Base-by-base conservation (phyloP, 1,140 invertebrate genomes). In the Drosophila neocordata region DNA sequence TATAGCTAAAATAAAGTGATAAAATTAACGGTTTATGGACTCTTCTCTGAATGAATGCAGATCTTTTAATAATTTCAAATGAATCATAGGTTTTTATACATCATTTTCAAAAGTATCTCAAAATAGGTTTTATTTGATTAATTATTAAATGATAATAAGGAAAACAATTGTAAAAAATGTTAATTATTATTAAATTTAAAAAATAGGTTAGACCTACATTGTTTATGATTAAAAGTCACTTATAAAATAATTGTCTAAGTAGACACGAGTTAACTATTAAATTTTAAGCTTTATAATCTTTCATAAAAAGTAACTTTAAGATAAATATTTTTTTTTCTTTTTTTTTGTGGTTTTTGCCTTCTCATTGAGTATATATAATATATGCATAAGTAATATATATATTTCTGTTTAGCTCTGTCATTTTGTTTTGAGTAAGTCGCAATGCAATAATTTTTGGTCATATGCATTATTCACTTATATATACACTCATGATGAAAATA, bases 391-490 rank as follows among this genome's bases (percentile, higher is more conserved):
- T 38, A 5, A 37, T 11, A 11, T 37, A 1, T 37, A 38, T 13
- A 13, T 13, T 5, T 38, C 3, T 38, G 12, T 38, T n/a, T n/a
- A 18, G 13, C 0, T 44, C 41, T 44, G 13, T 18, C 41, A 48
- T 48, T 48, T 48, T 48, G 41, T 20, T 48, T 27, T 24, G 13
- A 59, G 18, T 38, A 8, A 20, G n/a, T 53, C 22, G n/a, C 64
- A 60, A 48, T 73, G 71, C 71, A 73, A 37, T 37, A 41, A 59
- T 37, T 67, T 67, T 61, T 57, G 35, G 35, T 57, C 57, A 57
- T 52, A 64, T 73, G 65, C 72, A 75, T 58, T 75, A 75, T 68
- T 22, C 52, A 61, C 52, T 51, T 61, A 18, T 65, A 24, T 53
- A 20, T 63, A 55, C 48, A n/a, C n/a, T n/a, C n/a, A n/a, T n/a